Conservation (phyloP, 2,888 invertebrate genomes). For the Monochamus alternatus region DNA sequence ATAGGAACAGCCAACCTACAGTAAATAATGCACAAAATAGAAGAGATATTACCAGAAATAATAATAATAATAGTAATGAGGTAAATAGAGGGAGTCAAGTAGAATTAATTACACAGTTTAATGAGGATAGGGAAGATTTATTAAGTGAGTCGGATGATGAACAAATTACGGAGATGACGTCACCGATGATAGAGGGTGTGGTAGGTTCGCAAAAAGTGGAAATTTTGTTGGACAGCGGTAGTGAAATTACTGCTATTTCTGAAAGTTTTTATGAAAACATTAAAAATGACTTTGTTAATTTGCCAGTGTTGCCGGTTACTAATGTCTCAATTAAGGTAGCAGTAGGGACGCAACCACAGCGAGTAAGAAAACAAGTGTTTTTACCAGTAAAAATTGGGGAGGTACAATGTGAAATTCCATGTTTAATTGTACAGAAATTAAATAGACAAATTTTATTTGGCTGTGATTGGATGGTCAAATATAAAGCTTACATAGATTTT, state of each 20-base stretch:
- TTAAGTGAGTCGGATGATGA: constrained; percentile 19
- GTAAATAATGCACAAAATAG: no score
- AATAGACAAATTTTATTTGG: constrained; percentile 25
- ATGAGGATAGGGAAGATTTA: constrained; percentile 4
- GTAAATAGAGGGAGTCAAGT: neutral
- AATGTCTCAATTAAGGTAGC: constrained; percentile 22
- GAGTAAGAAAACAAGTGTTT: constrained; percentile 21
- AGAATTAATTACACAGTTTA: constrained; percentile 33
- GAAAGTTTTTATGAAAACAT: constrained; percentile 14
- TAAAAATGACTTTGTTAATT: neutral
- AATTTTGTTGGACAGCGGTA: constrained; percentile 24
- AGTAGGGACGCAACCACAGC: constrained; percentile 11
- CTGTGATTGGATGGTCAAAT: constrained; percentile 12
- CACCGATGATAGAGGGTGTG: neutral
- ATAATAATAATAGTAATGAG: neutral
- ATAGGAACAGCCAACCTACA: no score
- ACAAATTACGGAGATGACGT: constrained; percentile 11
- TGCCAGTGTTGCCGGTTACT: constrained; percentile 22
- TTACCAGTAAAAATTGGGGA: constrained; percentile 10
- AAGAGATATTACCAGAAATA: neutral
- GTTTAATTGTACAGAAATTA: constrained; percentile 23
- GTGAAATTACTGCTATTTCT: constrained; percentile 25
- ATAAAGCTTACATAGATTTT: constrained; percentile 26
- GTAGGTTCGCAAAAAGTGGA: constrained; percentile 4
- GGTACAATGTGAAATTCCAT: constrained; percentile 1